These are phyloP conservation scores for Achroia grisella DNA, from an alignment of 1,140 invertebrate genomes.

Conservation along the genomic window DNA sequence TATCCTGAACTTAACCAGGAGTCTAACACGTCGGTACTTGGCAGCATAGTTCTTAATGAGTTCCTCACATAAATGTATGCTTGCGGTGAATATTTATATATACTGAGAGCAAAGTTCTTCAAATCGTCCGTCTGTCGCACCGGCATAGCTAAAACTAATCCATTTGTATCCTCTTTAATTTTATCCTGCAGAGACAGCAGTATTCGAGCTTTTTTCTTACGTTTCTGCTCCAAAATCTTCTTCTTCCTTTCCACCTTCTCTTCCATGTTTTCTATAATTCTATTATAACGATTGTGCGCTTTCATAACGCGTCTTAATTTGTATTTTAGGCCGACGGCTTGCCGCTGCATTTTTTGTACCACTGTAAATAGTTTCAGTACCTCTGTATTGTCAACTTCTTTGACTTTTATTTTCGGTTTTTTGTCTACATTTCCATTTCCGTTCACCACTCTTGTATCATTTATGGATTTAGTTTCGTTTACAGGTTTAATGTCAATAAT, in stretches of 20 bases:
- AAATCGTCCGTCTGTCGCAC: constrained; percentile 58
- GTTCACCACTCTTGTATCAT: too few species aligned
- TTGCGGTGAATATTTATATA: constrained; percentile 65
- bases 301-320: constrained; percentile 49
- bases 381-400: constrained; percentile 35
- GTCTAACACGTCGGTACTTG: constrained; percentile 54
- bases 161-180: constrained; percentile 60
- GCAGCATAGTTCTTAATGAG: constrained; percentile 56
- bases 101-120: constrained; percentile 60
- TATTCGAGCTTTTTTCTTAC: constrained; percentile 56
- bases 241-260: constrained; percentile 53
- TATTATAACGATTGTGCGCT: constrained; percentile 43
- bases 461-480: too few species aligned
- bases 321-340: constrained; percentile 39
- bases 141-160: constrained; percentile 59
- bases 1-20: constrained; percentile 47
- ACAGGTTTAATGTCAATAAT: too few species aligned
- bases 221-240: constrained; percentile 50
- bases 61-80: constrained; percentile 63
- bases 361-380: constrained; percentile 55
- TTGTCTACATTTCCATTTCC: too few species aligned
- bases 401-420: constrained; percentile 4
- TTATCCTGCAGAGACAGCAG: constrained; percentile 60
- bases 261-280: constrained; percentile 36
- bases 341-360: constrained; percentile 57